A percentile compares a stretch with the other conserved stretches of the same genome.
Conservation (phyloP, 1,140 invertebrate species). For the Trichonephila inaurata region DNA sequence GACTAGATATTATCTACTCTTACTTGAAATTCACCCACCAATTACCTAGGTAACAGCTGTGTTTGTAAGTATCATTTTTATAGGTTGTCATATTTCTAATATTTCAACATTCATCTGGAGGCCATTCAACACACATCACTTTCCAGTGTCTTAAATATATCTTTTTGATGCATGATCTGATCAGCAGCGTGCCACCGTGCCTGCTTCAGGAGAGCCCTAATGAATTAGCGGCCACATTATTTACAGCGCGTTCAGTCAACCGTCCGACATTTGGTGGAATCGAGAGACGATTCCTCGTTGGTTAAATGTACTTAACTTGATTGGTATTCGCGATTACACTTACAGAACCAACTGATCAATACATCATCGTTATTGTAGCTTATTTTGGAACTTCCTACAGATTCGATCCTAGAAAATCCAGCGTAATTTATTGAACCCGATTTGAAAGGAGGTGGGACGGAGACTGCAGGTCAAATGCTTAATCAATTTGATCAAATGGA, state of each 20-base stretch:
- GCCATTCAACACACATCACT: slow-evolving; percentile 26
- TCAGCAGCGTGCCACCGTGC: neutral
- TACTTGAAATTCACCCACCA: neutral
- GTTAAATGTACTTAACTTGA: slow-evolving; percentile 64
- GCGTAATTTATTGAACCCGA: slow-evolving; percentile 53
- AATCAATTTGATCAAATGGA: slow-evolving; percentile 44
- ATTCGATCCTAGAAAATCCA: slow-evolving; percentile 18
- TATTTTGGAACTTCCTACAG: slow-evolving; percentile 35
- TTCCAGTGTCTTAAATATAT: slow-evolving; percentile 42
- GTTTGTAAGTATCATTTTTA: neutral
- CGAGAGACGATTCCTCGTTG: neutral
- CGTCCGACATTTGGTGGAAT: slow-evolving; percentile 43
- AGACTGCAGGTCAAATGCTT: slow-evolving; percentile 4
- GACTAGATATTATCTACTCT: neutral
- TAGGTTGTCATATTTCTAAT: neutral
- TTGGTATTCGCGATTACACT: slow-evolving; percentile 54
- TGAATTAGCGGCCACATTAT: slow-evolving; percentile 63
- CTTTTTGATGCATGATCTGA: slow-evolving; percentile 20
- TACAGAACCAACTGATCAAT: slow-evolving; percentile 59
- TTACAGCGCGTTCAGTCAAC: slow-evolving; percentile 53
- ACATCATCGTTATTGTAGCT: slow-evolving; percentile 56
- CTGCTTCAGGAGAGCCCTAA: neutral
- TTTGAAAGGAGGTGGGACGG: slow-evolving; percentile 16
- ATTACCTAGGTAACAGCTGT: neutral
- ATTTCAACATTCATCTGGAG: neutral